Conservation (phyloP, 2,888 invertebrate genomes). For the Noctuana brunneofusca region DNA sequence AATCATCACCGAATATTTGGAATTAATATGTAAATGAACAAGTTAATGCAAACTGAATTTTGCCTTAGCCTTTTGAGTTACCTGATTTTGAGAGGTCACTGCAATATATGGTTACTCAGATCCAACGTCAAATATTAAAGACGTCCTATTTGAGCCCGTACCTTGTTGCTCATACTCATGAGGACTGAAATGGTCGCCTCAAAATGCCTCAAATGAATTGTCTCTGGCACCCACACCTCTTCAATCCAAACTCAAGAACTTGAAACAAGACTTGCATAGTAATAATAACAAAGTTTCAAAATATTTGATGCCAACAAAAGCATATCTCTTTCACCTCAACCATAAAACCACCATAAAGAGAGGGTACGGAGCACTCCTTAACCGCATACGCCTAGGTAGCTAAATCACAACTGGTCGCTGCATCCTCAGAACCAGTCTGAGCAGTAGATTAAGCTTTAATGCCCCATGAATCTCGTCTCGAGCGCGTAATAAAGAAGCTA, state of each 20-base stretch:
- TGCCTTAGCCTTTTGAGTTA: no score
- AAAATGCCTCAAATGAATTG: no score
- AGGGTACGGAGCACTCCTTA: slow-evolving; percentile 1
- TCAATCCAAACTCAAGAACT: no score
- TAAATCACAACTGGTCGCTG: slow-evolving; percentile 48
- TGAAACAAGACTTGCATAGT: no score
- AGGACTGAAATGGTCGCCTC: no score
- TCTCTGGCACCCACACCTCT: no score
- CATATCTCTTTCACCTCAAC: not conserved
- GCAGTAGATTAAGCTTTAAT: slow-evolving; percentile 50
- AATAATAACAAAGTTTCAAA: not conserved
- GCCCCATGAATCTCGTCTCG: slow-evolving; percentile 48
- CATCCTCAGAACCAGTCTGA: slow-evolving; percentile 58
- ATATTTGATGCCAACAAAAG: slow-evolving; percentile 1
- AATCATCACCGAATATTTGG: not conserved
- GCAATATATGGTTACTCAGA: no score
- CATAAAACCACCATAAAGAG: slow-evolving; percentile 13
- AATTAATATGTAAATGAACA: not conserved
- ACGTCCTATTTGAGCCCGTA: no score
- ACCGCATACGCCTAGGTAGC: slow-evolving; percentile 36
- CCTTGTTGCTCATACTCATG: no score
- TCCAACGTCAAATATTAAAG: no score
- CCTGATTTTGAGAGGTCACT: no score
- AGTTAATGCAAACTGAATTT: no score
- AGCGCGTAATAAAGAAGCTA: slow-evolving; percentile 56